Evolutionary conservation across 2,113 vertebrate species (phyloP).

Genomic region (Charadrius vociferus): DNA sequence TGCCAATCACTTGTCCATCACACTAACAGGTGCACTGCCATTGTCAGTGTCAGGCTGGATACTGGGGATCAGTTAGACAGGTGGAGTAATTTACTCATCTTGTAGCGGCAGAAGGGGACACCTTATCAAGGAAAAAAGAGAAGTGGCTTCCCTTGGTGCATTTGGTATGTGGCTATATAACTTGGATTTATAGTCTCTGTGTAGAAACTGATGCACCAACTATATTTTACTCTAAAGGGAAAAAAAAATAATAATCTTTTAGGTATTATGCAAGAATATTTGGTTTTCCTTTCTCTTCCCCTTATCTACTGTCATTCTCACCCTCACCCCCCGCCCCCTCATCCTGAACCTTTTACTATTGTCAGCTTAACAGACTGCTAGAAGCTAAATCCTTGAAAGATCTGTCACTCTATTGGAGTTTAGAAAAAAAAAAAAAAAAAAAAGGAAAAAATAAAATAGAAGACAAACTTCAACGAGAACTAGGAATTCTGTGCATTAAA

Average conservation of each 20-base stretch:
- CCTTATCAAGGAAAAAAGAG: constrained; percentile 46
- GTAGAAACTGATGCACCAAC: background rate
- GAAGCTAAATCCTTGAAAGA: background rate
- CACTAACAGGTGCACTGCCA: constrained; percentile 67
- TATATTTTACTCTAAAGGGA: background rate
- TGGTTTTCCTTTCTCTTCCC: background rate
- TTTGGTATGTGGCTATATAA: background rate
- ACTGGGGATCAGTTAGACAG: constrained; percentile 63
- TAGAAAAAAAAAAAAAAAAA: background rate
- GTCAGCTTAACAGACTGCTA: background rate
- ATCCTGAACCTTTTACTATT: background rate
- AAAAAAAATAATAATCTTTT: background rate
- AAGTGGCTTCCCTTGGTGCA: background rate
- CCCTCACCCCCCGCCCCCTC: background rate
- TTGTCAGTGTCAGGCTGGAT: constrained; percentile 58
- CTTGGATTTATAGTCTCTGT: constrained; percentile 5
- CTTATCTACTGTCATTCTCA: background rate
- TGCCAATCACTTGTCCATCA: constrained; percentile 66
- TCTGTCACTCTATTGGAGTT: background rate
- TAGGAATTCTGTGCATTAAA: background rate
- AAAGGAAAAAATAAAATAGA: too few relatives aligned
- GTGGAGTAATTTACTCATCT: constrained; percentile 62
- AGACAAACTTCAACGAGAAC: background rate
- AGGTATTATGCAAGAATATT: background rate
- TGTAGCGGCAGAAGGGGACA: constrained; percentile 28